A percentile compares a stretch with the other conserved stretches of the same genome.
Conservation (phyloP, 2,888 invertebrate genomes). For the Hypomecis punctinalis region DNA sequence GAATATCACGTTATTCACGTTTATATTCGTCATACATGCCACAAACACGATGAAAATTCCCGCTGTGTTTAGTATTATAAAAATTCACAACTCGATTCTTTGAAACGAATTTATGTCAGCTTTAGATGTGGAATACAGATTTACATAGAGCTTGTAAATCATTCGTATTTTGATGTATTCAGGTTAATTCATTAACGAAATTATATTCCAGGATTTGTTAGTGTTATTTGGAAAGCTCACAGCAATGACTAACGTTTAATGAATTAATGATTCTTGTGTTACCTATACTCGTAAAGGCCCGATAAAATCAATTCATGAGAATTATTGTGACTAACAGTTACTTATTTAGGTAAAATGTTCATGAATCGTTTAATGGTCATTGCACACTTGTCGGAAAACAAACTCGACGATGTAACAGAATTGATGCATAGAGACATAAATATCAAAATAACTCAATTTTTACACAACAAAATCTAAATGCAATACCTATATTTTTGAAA, state of each 20-base stretch:
- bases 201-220: conserved; percentile 16
- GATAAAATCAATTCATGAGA: conserved; percentile 15
- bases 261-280: conserved; percentile 12
- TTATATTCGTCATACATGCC: conserved; percentile 17
- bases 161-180: conserved; percentile 19
- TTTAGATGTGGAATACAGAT: conserved; percentile 17
- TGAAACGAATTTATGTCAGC: conserved; percentile 13
- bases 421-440: too few species aligned
- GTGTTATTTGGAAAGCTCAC: conserved; percentile 21
- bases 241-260: conserved; percentile 24
- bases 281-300: conserved; percentile 13
- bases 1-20: conserved; percentile 31
- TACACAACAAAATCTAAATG: too few species aligned
- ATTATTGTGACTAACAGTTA: conserved; percentile 1
- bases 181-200: conserved; percentile 23
- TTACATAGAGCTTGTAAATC: conserved; percentile 15
- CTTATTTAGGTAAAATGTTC: too few species aligned
- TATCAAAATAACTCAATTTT: too few species aligned
- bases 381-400: too few species aligned
- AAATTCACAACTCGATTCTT: conserved; percentile 7
- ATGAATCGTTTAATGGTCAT: too few species aligned
- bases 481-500: too few species aligned
- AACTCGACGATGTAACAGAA: too few species aligned
- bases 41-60: conserved; percentile 5
- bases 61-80: conserved; percentile 5